Base-by-base conservation (phyloP, 2,797 vertebrate genomes). In the Erithacus rubecula region DNA sequence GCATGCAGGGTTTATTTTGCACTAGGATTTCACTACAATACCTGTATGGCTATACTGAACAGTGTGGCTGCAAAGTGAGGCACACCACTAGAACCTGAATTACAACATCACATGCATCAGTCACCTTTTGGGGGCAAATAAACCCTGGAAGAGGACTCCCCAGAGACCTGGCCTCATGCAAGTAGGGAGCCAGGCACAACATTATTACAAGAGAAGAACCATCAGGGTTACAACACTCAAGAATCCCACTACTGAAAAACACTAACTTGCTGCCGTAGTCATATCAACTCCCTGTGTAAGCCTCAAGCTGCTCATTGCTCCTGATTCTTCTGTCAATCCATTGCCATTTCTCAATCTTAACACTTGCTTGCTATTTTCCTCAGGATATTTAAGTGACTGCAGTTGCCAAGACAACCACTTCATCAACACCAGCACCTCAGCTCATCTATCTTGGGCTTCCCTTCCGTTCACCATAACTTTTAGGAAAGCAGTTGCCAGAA, bases 351-450 rank as follows among this genome's bases (percentile, higher is more conserved):
- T 94, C 89, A 72, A 76, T 87, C 67, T 67, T 72, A 93, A 93
- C 63, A 90, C 79, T 94, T 79, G 47, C 74, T 82, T 84, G 74
- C 55, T 96, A 67, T 93, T 85, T 93, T 96, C 74, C 89, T 92
- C 67, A 89, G 78, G 78, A 96, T 95, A 96, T 96, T 85, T 96
- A 93, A 96, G 87, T 85, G 84, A 80, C 68, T 95, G 81, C 74
- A 82, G 96, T 95, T 96, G 74, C 87, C 81, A 93, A 82, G 95
- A 89, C 96, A 95, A 96, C 94, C 7, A 9, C 63, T 94, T 93
- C 70, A 93, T 69, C 94, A 95, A 93, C 89, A 96, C 87, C 59
- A 95, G 83, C 51, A 92, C 70, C 70, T 90, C 96, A 81, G 70
- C 89, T 92, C 86, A 69, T 94, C 94, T 96, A 95, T 96, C 92